Evolutionary conservation across 2,888 invertebrate genomes (phyloP).

Genomic region (Enchytraeus crypticus): DNA sequence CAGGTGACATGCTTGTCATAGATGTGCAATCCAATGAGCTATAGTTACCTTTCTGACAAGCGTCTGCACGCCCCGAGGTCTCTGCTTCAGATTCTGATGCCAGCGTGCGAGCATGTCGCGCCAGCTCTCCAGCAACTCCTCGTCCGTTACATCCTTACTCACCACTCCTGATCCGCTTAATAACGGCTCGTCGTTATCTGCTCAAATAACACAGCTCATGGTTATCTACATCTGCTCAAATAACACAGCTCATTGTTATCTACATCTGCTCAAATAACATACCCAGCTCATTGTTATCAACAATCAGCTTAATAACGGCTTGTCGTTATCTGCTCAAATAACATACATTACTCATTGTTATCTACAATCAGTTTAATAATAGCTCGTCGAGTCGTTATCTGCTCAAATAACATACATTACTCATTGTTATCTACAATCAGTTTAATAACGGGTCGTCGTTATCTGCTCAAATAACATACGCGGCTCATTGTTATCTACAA

Average conservation of each 20-base stretch:
- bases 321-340: slow-evolving; percentile 53
- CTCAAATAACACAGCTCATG: not conserved
- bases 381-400: not conserved
- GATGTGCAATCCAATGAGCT: no score
- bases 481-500: not conserved
- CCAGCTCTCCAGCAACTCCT: slow-evolving; percentile 79
- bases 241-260: not conserved
- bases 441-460: slow-evolving; percentile 80
- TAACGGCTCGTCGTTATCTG: slow-evolving; percentile 67
- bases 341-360: not conserved
- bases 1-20: no score
- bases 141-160: slow-evolving; percentile 88
- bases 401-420: not conserved
- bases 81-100: slow-evolving; percentile 45
- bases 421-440: slow-evolving; percentile 55
- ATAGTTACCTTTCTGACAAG: no score
- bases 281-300: not conserved
- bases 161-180: slow-evolving; percentile 96
- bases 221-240: not conserved
- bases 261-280: not conserved
- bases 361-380: not conserved
- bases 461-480: slow-evolving; percentile 35
- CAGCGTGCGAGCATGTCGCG: slow-evolving; percentile 60
- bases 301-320: slow-evolving; percentile 87
- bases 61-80: no score